A percentile compares a stretch with the other conserved stretches of the same genome.
These are phyloP conservation scores for Neoseiulus cucumeris DNA, from an alignment of 1,140 invertebrate species.

Conservation along the genomic window DNA sequence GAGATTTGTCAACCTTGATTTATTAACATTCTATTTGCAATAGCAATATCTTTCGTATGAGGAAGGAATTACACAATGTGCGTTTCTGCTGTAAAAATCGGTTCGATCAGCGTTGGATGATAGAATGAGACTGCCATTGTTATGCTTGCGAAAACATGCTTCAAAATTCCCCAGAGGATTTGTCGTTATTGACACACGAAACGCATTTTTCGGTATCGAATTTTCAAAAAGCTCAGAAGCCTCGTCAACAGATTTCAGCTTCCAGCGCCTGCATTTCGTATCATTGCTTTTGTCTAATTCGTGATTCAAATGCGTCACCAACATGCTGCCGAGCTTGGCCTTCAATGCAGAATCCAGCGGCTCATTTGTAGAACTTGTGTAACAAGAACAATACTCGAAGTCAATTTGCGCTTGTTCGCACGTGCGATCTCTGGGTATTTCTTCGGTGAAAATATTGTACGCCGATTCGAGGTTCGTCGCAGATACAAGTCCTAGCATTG, in stretches of 20 bases:
- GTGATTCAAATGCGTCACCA: not conserved
- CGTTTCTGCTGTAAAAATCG: not conserved
- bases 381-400: constrained; percentile 5
- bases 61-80: not conserved
- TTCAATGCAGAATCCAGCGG: not conserved
- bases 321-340: not conserved
- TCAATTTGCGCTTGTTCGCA: not conserved
- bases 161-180: not conserved
- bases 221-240: not conserved
- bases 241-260: not conserved
- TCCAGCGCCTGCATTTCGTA: not conserved
- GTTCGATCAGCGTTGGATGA: not conserved
- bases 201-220: not conserved
- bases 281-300: not conserved
- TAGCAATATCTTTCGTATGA: not conserved
- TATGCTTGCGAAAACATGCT: not conserved
- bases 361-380: not conserved
- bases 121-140: not conserved
- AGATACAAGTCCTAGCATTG: not conserved
- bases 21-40: too few relatives aligned
- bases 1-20: too few relatives aligned
- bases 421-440: not conserved
- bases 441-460: not conserved
- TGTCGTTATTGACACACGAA: not conserved
- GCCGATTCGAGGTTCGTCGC: not conserved